Base-by-base conservation (phyloP, 2,113 vertebrate genomes). In the Bostrychus sinensis region DNA sequence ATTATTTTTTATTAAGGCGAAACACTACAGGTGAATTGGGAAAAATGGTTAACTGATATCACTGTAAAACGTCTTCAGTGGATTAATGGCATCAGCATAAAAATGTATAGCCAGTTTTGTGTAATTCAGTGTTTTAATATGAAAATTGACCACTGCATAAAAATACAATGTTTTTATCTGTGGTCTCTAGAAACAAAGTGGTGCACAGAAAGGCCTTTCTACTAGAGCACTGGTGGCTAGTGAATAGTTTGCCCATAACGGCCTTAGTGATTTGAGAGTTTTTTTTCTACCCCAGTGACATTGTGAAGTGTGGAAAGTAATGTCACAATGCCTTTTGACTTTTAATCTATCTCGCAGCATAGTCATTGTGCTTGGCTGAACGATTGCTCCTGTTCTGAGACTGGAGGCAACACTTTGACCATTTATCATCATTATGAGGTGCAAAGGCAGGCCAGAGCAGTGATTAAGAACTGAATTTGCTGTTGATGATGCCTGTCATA, bases 391-490 rank as follows among this genome's bases (percentile, higher is more conserved):
- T 75, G 56, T 70, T 62, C 59, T 60, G 13, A 54, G 59, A 58
- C 70, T 28, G 61, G 62, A 72, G 72, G 76, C 72, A 85, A 81
- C 86, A 86, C 69, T 84, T 80, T 70, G 80, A 60, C 66, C 77
- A 75, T 89, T 86, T 56, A 66, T 89, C 87, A 88, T 74, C 79
- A 73, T 85, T 86, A 89, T 23, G 73, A 78, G 84, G 68, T 28
- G 64, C 75, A 86, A 74, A 86, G 84, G 60, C 76, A 78, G 75
- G 53, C 64, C 41, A n/a, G 81, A 84, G 66, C 74, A 64, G 87
- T 83, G 85, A 89, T 91, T 89, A 91, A 88, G 79, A 88, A 69
- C 80, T 73, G 59, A 77, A 72, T 76, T 71, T 72, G 20, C 78
- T 72, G 68, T 73, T 75, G 78, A 84, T 73, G 81, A 80, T 61